These are phyloP conservation scores for Eciton burchellii DNA, from an alignment of 1,140 invertebrate genomes.

Conservation along the genomic window DNA sequence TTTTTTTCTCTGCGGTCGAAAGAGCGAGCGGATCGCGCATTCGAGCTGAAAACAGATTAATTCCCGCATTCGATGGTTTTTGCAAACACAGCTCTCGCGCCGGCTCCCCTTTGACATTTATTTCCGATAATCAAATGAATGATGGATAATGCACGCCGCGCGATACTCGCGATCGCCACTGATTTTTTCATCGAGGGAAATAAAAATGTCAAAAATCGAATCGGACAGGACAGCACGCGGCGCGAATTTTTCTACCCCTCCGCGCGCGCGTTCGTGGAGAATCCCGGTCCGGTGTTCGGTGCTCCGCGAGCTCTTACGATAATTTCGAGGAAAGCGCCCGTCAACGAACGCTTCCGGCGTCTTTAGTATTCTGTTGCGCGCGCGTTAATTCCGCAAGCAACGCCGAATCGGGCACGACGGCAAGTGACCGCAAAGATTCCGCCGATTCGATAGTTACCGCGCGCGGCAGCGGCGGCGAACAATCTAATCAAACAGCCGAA, in stretches of 20 bases:
- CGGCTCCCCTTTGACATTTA: not conserved
- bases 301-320: no score
- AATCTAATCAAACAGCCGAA: not conserved
- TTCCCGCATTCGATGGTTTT: constrained; percentile 22
- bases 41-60: constrained; percentile 18
- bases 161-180: no score
- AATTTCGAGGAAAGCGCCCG: no score
- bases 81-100: not conserved
- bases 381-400: no score
- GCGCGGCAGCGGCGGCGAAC: not conserved
- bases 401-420: no score
- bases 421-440: no score
- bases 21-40: not conserved
- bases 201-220: constrained; percentile 19
- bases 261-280: no score
- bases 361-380: no score
- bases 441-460: constrained; percentile 10
- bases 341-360: no score
- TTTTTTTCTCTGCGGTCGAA: no score
- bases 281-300: no score
- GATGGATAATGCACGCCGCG: not conserved
- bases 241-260: constrained; percentile 22
- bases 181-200: constrained; percentile 18
- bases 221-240: no score
- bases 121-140: not conserved